Conservation (phyloP, 2,113 vertebrate genomes). For the Nettapus auritus region DNA sequence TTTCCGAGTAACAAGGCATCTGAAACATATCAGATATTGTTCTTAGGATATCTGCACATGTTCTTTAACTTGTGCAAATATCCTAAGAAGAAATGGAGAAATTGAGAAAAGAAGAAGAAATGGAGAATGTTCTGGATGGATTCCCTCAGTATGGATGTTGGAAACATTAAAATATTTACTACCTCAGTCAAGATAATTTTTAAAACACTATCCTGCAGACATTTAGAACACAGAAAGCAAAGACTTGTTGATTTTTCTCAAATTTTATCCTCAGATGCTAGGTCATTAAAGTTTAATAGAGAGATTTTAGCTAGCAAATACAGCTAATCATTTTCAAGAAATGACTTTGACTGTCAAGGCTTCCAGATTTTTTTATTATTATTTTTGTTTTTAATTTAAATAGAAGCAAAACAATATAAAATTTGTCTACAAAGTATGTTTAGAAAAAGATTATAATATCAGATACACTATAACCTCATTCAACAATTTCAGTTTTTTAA, state of each 20-base stretch:
- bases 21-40: background rate
- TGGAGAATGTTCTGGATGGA: background rate
- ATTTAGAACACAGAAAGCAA: background rate
- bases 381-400: background rate
- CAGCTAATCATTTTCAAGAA: background rate
- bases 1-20: background rate
- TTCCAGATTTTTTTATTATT: background rate
- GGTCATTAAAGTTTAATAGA: background rate
- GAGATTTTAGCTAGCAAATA: background rate
- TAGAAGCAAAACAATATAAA: background rate
- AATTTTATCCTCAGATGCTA: background rate
- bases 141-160: background rate
- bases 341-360: background rate
- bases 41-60: background rate
- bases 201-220: background rate
- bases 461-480: background rate
- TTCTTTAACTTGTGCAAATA: background rate
- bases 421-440: constrained; percentile 3
- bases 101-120: background rate
- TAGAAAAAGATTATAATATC: constrained; percentile 28
- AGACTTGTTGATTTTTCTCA: background rate
- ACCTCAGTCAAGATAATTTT: background rate
- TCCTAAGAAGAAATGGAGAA: background rate
- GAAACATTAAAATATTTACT: background rate
- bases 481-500: constrained; percentile 35